A percentile compares a stretch with the other conserved stretches of the same genome.
phyloP scores from a whole-genome alignment of 1,140 invertebrate genomes.

The Trichomalopsis sarcophagae region DNA sequence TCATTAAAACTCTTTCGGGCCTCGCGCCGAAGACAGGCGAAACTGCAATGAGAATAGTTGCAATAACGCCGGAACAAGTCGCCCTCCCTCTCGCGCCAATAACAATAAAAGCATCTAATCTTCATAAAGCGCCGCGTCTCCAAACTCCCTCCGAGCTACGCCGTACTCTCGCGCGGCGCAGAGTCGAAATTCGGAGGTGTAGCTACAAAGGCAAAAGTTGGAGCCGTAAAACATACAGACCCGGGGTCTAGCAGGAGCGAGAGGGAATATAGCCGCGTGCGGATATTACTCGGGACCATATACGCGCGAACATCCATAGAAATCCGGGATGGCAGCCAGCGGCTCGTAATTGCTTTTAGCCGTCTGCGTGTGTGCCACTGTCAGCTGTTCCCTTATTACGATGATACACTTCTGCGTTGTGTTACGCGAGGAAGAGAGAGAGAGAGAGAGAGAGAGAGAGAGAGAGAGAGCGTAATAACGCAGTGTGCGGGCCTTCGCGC shows the following conservation, averaged over 20 bases:
- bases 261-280: constrained; percentile 32
- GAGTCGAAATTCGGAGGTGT: constrained; percentile 18
- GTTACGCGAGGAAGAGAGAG: neutral
- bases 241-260: neutral
- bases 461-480: constrained; percentile 38
- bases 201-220: constrained; percentile 26
- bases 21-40: neutral
- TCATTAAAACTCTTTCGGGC: constrained; percentile 35
- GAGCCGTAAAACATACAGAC: neutral
- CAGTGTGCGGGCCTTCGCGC: neutral
- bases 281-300: constrained; percentile 59
- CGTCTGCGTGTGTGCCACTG: constrained; percentile 62
- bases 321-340: constrained; percentile 58
- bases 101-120: constrained; percentile 63
- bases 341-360: constrained; percentile 66
- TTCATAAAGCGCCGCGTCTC: constrained; percentile 54
- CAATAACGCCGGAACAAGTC: constrained; percentile 13
- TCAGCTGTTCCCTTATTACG: constrained; percentile 69
- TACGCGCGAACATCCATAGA: constrained; percentile 52
- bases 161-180: neutral
- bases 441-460: neutral
- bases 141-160: no score
- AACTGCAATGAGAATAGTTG: constrained; percentile 45
- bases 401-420: constrained; percentile 58
- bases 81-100: constrained; percentile 52